Base-by-base conservation (phyloP, 2,113 vertebrate species). In the Anhinga anhinga region DNA sequence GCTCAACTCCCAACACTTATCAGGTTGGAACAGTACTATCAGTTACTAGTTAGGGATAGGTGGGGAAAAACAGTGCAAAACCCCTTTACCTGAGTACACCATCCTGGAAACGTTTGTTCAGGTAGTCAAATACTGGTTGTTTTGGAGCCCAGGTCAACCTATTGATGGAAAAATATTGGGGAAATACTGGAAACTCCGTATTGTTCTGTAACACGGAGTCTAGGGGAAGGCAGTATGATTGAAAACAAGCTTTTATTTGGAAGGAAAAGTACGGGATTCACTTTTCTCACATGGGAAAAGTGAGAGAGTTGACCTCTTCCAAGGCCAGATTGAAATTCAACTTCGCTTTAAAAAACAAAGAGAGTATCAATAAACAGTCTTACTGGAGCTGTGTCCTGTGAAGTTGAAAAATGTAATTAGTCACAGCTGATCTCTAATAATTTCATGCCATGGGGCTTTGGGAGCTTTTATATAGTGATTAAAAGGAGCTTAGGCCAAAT, bases 171-270 rank as follows among this genome's bases (percentile, higher is more conserved):
- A 59, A 84, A 42, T 44, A 7, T 11, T 55, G 15, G 17, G 27
- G 17, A 50, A 67, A 76, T 56, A 45, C 4, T 4, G 12, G 36
- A 17, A 55, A 53, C 5, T 16, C 9, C 0, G 0, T 10, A 25
- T 81, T 2, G 0, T 52, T 55, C 21, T 30, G 22, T 20, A 87
- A 12, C 36, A 61, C 7, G 6, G 8, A 62, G 2, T 9, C 10
- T 27, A 38, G 44, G 9, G 23, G 15, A 80, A 87, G 32, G 12
- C 23, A n/a, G 7, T 15, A 8, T 13, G 49, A 42, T 12, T 14
- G 53, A 67, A 78, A 65, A 3, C 8, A 45, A 79, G 40, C 4
- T 50, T 79, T 63, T 49, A 13, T 70, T n/a, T 74, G 40, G 30
- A 40, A 92, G 45, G 22, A 44, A 73, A 82, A 83, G 2, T 15